phyloP scores from a whole-genome alignment of 2,888 invertebrate genomes.

The Mesorhabditis sp. region DNA sequence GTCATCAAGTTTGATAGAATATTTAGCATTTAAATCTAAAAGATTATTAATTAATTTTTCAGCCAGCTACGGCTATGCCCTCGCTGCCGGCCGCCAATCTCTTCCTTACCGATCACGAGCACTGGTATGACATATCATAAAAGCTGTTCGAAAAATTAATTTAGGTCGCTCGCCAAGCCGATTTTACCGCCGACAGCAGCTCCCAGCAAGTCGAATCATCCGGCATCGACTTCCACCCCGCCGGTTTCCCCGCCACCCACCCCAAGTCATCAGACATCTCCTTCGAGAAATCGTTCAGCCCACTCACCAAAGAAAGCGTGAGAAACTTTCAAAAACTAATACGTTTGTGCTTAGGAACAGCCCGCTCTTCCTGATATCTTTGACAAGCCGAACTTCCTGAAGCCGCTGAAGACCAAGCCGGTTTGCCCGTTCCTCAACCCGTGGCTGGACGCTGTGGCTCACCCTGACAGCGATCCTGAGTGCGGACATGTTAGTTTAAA shows the following conservation, averaged over 20 bases:
- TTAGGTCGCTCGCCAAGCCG: neutral
- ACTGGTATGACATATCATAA: neutral
- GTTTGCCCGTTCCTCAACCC: neutral
- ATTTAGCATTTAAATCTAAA: no score
- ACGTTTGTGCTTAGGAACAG: neutral
- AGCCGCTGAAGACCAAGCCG: neutral
- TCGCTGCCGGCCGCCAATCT: neutral
- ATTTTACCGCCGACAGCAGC: neutral
- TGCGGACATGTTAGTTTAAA: conserved; percentile 1
- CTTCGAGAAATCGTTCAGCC: conserved; percentile 1
- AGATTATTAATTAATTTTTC: neutral
- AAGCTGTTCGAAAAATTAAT: neutral
- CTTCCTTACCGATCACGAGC: neutral
- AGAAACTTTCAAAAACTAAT: neutral
- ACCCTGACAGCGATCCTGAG: conserved; percentile 5
- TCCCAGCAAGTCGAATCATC: neutral
- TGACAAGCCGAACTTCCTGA: neutral
- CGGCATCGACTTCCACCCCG: conserved; percentile 4
- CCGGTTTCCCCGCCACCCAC: neutral
- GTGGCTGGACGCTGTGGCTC: conserved; percentile 1
- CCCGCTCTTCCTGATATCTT: neutral
- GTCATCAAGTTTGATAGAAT: no score
- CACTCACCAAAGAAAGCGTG: neutral
- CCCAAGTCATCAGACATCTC: neutral
- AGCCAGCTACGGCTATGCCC: conserved; percentile 2